Percentiles rank a stretch among this genome's conserved stretches.
These are phyloP conservation scores for Anser cygnoides DNA, from an alignment of 2,113 vertebrate genomes.

Conservation along the genomic window DNA sequence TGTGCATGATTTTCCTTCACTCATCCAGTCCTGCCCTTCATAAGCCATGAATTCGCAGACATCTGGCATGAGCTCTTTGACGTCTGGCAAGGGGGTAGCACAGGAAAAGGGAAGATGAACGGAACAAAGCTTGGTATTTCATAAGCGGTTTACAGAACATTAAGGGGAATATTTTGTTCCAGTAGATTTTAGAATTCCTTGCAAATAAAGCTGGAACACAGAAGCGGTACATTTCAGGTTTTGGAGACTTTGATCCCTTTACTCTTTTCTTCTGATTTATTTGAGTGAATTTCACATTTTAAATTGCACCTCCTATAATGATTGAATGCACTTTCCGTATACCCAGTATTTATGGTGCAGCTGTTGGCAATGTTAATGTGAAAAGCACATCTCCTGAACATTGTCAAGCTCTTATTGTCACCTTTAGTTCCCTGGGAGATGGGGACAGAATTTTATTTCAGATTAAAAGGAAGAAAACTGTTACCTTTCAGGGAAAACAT, in stretches of 20 bases:
- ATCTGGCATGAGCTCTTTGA: slow-evolving; percentile 36
- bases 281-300: slow-evolving; percentile 59
- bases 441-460: slow-evolving; percentile 71
- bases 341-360: slow-evolving; percentile 56
- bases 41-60: slow-evolving; percentile 33
- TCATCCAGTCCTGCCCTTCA: slow-evolving; percentile 3
- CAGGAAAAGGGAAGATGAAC: slow-evolving; percentile 36
- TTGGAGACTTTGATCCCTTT: slow-evolving; percentile 26
- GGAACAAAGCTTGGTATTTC: slow-evolving; percentile 34
- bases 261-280: slow-evolving; percentile 62
- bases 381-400: slow-evolving; percentile 67
- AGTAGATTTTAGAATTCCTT: slow-evolving; percentile 41
- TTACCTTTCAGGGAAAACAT: slow-evolving; percentile 69
- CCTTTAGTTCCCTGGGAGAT: slow-evolving; percentile 67
- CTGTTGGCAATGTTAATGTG: slow-evolving; percentile 68
- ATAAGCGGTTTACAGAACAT: slow-evolving; percentile 14
- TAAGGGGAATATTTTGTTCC: slow-evolving; percentile 48
- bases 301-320: slow-evolving; percentile 61
- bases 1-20: not conserved
- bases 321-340: slow-evolving; percentile 52
- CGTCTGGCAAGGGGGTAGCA: not conserved
- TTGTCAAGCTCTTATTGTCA: slow-evolving; percentile 69
- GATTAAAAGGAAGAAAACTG: slow-evolving; percentile 70
- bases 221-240: not conserved
- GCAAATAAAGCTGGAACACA: slow-evolving; percentile 27